Base-by-base conservation (phyloP, 1,140 invertebrate species). In the Anastrepha obliqua region DNA sequence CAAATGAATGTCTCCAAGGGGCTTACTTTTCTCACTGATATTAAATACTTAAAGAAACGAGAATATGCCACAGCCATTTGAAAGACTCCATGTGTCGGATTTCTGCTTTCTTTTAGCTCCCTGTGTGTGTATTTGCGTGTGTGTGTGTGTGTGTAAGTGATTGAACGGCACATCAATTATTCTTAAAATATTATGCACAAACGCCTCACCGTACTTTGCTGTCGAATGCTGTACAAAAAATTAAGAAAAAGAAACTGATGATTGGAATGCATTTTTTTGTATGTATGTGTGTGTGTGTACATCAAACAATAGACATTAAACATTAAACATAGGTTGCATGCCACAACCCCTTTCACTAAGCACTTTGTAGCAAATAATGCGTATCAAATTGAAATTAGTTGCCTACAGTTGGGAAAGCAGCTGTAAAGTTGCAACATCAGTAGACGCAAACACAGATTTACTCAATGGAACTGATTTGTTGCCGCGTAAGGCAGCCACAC, bases 321-420 rank as follows among this genome's bases (percentile, higher is more conserved):
- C 51, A 58, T 81, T 81, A 81, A 81, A 81, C 74, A 81, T 81
- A 81, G 55, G 74, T 81, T 81, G 17, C 44, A 81, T 81, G 74
- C 74, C 74, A 58, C 74, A 81, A 81, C 74, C 74, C 74, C 74
- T 81, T 81, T 81, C 47, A 58, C 74, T 55, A 81, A 20, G 51
- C 74, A 81, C 74, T 81, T 81, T 74, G 67, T 74, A 81, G 74
- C 47, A 81, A 81, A 58, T 81, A 81, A 55, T 81, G 74, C 74
- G 74, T 81, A 55, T 81, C 74, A 29, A 81, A 55, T 81, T 13
- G 51, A 13, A 81, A 81, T 81, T 81, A 55, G 74, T 81, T 81
- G 44, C 74, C 8, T 55, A 3, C 74, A 81, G 47, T 74, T 81
- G 74, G 74, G 74, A 29, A 81, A 81, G 55, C 74, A 81, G 74